phyloP scores from a whole-genome alignment of 2,113 vertebrate species.

The Alethe diademata region DNA sequence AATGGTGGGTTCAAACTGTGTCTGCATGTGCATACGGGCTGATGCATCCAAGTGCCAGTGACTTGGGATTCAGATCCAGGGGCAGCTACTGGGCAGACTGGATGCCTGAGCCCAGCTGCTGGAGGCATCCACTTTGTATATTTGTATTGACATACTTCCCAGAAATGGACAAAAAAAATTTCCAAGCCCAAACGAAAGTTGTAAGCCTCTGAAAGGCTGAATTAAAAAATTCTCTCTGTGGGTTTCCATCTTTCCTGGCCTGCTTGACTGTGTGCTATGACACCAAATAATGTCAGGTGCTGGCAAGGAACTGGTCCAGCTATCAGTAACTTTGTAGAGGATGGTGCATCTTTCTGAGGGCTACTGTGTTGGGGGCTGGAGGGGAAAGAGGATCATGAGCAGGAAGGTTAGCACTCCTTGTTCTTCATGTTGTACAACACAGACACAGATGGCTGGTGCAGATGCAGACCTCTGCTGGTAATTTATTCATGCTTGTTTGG shows the following conservation, averaged over 20 bases:
- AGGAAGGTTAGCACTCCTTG: background rate
- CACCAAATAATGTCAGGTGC: too few relatives aligned
- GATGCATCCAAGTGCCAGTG: background rate
- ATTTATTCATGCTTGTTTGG: background rate
- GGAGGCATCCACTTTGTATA: background rate
- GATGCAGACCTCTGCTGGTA: background rate
- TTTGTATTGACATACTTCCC: background rate
- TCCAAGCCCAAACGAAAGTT: background rate
- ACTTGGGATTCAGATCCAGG: background rate
- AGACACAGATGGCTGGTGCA: background rate
- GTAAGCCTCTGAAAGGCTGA: background rate
- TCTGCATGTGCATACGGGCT: background rate
- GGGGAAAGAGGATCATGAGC: background rate
- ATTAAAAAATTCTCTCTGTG: background rate
- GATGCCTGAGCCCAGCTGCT: background rate
- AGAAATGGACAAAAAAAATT: background rate
- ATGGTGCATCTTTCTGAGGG: background rate
- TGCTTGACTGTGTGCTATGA: background rate
- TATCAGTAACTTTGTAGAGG: background rate
- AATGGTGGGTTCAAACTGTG: background rate
- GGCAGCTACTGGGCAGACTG: background rate
- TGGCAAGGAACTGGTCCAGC: background rate
- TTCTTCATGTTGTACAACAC: background rate
- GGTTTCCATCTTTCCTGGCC: background rate
- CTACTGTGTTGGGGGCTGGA: background rate